phyloP scores from a whole-genome alignment of 2,797 vertebrate species.

The Tragelaphus eurycerus region DNA sequence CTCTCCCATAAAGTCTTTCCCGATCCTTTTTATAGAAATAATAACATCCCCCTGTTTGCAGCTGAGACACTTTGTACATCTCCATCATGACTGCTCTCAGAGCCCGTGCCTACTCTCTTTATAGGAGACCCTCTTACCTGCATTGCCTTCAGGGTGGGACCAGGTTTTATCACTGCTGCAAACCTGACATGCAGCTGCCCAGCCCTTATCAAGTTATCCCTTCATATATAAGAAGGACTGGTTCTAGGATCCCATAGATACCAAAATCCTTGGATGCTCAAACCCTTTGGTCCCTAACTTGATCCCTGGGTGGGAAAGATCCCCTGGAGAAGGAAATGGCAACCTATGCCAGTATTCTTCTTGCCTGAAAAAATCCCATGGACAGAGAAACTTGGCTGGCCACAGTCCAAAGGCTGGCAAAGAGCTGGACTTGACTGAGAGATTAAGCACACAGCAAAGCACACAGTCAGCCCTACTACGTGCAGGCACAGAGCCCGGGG shows the following conservation, averaged over 20 bases:
- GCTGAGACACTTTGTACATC: neutral
- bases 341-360: neutral
- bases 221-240: neutral
- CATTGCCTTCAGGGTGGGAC: neutral
- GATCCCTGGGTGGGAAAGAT: neutral
- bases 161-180: neutral
- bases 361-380: neutral
- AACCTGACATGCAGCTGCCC: neutral
- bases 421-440: neutral
- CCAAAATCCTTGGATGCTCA: neutral
- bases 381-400: neutral
- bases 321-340: neutral
- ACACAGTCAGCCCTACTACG: neutral
- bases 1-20: neutral
- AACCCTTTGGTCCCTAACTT: neutral
- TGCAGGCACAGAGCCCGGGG: neutral
- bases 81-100: neutral
- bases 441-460: neutral
- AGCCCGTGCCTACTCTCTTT: neutral
- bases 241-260: neutral
- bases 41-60: neutral
- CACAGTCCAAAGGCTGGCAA: neutral
- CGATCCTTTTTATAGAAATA: neutral
- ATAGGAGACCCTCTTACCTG: neutral
- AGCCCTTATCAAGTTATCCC: neutral